These are phyloP conservation scores for Equus przewalskii DNA, from an alignment of 2,113 vertebrate species.

Conservation along the genomic window DNA sequence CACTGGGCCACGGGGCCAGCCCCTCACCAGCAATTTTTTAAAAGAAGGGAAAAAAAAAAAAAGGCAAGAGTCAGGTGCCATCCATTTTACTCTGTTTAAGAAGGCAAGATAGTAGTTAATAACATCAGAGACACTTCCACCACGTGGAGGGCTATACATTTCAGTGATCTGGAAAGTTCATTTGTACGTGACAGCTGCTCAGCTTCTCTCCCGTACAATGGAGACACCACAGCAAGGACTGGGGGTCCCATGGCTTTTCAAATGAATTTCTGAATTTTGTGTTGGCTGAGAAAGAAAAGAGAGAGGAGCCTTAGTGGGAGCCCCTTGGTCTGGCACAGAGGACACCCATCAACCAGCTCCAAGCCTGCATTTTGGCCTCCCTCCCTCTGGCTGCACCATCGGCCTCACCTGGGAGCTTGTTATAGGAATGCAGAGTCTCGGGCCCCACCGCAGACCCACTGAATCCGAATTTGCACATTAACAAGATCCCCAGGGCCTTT, in stretches of 20 bases:
- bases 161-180: background rate
- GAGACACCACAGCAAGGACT: background rate
- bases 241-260: background rate
- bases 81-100: background rate
- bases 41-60: background rate
- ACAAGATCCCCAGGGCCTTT: background rate
- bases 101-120: background rate
- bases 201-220: background rate
- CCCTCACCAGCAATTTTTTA: background rate
- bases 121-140: background rate
- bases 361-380: background rate
- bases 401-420: background rate
- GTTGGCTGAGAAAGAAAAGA: background rate
- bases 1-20: too few relatives aligned
- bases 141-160: background rate
- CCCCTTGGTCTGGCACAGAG: background rate
- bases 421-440: background rate
- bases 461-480: background rate
- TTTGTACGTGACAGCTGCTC: background rate
- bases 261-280: background rate
- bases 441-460: background rate
- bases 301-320: background rate
- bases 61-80: background rate
- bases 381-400: background rate
- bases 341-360: background rate